Evolutionary conservation across 1,140 invertebrate species (phyloP).

Genomic region (Dolichoris vasculosae): DNA sequence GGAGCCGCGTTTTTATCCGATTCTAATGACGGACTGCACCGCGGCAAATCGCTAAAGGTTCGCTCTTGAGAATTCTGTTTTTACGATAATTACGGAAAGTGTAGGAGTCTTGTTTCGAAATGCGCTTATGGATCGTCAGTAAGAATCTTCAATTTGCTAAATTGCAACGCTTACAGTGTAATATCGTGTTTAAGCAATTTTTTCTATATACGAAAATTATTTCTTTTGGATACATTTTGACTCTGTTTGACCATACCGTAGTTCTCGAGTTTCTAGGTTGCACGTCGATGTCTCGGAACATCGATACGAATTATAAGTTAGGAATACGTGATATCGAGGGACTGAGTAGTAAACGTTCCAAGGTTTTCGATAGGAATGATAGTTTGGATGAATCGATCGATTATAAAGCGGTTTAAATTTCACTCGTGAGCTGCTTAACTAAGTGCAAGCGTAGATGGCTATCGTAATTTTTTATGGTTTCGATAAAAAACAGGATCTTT

Average conservation of each 20-base stretch:
- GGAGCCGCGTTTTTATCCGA: not conserved
- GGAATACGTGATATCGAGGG: not conserved
- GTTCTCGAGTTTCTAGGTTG: too few species aligned
- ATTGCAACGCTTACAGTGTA: not conserved
- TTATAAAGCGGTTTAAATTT: not conserved
- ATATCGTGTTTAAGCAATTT: not conserved
- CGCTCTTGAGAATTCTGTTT: not conserved
- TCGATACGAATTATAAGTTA: not conserved
- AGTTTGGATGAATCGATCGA: not conserved
- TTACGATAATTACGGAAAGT: not conserved
- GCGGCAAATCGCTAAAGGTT: not conserved
- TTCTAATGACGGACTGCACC: conserved; percentile 1
- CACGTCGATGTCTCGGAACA: not conserved
- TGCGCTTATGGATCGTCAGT: too few species aligned
- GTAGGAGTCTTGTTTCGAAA: not conserved
- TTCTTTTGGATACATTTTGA: not conserved
- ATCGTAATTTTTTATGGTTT: not conserved
- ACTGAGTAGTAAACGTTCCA: not conserved
- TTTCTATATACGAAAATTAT: not conserved
- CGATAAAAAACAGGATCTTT: not conserved
- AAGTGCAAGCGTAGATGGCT: not conserved
- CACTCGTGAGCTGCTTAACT: not conserved
- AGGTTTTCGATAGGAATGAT: not conserved
- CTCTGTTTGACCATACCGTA: too few species aligned
- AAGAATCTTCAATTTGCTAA: not conserved